Conservation (phyloP, 2,113 vertebrate species). For the Megalops atlanticus region DNA sequence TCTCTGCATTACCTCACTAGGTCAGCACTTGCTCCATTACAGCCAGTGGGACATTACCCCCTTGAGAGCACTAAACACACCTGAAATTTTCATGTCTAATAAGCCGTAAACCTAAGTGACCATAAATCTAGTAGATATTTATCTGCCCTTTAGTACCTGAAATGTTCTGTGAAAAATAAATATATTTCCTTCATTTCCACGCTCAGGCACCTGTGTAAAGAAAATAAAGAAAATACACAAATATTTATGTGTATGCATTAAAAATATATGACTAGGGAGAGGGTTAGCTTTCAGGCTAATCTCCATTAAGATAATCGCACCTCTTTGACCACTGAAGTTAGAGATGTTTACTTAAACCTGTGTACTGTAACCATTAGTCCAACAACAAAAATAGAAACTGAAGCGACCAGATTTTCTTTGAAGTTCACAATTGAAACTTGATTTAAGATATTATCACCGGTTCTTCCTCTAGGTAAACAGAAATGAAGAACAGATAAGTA, state of each 20-base stretch:
- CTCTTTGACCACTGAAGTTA: too few relatives aligned
- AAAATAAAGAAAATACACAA: neutral
- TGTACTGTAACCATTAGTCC: too few relatives aligned
- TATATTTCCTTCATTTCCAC: neutral
- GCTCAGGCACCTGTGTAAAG: neutral
- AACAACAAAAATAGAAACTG: too few relatives aligned
- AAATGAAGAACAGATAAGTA: too few relatives aligned
- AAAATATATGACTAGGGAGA: neutral
- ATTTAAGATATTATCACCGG: too few relatives aligned
- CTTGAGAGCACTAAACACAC: neutral
- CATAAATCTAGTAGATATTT: neutral
- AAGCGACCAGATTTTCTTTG: too few relatives aligned
- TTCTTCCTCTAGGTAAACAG: too few relatives aligned
- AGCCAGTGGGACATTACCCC: neutral
- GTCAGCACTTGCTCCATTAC: neutral
- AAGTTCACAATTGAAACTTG: too few relatives aligned
- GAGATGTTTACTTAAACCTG: too few relatives aligned
- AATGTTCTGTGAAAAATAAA: too few relatives aligned
- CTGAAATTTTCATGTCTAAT: constrained; percentile 4
- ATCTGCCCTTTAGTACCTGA: too few relatives aligned
- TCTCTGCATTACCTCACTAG: neutral
- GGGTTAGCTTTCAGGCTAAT: neutral
- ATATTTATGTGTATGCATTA: neutral
- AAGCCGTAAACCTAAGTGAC: neutral
- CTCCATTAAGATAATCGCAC: neutral